Evolutionary conservation across 1,140 invertebrate genomes (phyloP).

Genomic region (Hetaerina americana): DNA sequence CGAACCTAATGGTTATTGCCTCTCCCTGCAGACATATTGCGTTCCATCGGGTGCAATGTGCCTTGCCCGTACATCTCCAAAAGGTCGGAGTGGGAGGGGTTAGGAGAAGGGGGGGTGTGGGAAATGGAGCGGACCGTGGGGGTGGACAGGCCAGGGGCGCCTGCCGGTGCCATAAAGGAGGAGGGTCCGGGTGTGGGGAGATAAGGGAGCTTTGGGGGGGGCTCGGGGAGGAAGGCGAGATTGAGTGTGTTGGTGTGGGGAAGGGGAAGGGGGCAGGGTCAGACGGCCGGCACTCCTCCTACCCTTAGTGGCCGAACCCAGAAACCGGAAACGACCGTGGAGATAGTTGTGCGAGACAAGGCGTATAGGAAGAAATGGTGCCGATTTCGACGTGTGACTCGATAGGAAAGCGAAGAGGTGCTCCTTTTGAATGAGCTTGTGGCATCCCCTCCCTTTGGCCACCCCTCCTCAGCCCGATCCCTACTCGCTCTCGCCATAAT

Average conservation of each 20-base stretch:
- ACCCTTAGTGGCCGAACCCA: background rate
- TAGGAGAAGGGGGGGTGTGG: conserved; percentile 17
- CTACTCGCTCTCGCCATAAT: no score
- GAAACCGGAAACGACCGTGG: background rate
- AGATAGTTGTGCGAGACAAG: background rate
- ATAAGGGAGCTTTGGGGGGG: background rate
- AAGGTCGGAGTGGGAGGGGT: conserved; percentile 21
- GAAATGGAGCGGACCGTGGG: no score
- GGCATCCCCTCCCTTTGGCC: no score
- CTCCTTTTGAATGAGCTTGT: background rate
- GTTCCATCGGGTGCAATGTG: conserved; percentile 46
- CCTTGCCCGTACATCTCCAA: conserved; percentile 38
- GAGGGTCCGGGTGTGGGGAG: background rate
- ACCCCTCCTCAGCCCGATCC: no score
- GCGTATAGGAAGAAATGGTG: background rate
- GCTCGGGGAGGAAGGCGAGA: conserved; percentile 16
- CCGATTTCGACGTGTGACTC: background rate
- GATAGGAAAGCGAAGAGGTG: background rate
- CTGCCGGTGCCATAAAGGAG: background rate
- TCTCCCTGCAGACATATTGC: conserved; percentile 46
- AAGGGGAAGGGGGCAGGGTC: conserved; percentile 8
- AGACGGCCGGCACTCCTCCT: background rate
- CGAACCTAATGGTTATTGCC: conserved; percentile 47
- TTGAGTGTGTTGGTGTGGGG: conserved; percentile 20
- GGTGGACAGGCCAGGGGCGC: conserved; percentile 18